A percentile compares a stretch with the other conserved stretches of the same genome.
Conservation (phyloP, 2,113 vertebrate species). For the Erythrolamprus reginae region DNA sequence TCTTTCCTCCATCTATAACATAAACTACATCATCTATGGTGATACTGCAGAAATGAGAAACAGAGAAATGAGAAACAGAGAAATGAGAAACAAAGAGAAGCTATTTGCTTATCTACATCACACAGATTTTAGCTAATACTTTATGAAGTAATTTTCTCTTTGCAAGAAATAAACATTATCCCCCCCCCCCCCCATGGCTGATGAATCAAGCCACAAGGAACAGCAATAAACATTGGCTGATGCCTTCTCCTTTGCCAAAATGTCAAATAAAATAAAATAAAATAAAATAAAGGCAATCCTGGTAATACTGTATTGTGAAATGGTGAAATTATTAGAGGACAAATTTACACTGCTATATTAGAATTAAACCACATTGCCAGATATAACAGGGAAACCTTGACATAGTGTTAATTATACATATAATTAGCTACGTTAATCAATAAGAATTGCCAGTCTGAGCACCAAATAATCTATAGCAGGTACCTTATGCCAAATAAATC, state of each 20-base stretch:
- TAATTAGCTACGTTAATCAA: not conserved
- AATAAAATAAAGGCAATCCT: not conserved
- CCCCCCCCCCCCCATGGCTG: no score
- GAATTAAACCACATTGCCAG: not conserved
- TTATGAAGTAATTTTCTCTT: not conserved
- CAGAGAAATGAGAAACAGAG: not conserved
- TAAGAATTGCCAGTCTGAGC: not conserved
- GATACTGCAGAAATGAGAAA: conserved; percentile 73
- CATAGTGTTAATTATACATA: not conserved
- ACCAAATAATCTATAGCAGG: not conserved
- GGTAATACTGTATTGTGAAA: not conserved
- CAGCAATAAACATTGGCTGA: not conserved
- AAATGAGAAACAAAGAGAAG: conserved; percentile 10
- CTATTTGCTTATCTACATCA: not conserved
- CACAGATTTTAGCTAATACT: not conserved
- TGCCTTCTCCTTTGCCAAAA: not conserved
- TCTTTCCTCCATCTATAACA: conserved; percentile 96
- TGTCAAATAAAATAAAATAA: not conserved
- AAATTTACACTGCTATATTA: not conserved
- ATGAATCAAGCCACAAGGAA: not conserved
- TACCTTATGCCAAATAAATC: not conserved
- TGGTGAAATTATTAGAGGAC: not conserved
- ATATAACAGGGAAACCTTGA: not conserved
- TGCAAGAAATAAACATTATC: not conserved
- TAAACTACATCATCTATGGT: conserved; percentile 96